Base-by-base conservation (phyloP, 2,797 vertebrate genomes). In the Tiaroga cobitis region DNA sequence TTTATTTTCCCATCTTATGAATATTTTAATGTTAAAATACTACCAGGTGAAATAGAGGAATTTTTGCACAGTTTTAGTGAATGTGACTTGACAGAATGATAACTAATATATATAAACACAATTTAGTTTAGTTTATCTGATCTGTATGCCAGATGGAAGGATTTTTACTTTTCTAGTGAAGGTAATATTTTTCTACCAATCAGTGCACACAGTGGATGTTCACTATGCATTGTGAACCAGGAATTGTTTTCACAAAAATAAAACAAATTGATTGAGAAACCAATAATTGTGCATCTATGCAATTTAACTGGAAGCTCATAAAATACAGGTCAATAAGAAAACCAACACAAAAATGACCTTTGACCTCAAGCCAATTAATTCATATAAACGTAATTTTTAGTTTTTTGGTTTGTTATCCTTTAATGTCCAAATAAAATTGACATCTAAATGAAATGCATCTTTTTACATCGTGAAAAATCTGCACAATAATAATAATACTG, bases 11-110 rank as follows among this genome's bases (percentile, higher is more conserved):
- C 7, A 8, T 78, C n/a, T 61, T 29, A 41, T 41, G 16, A 41
- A 61, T 41, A 61, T 78, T 26, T 78, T 19, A 26, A 59, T 75
- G 29, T 13, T 75, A 37, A 73, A 73, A 75, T 59, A 37, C 13
- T 59, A 2, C 21, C 34, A 41, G 24, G 24, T 59, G 34, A 56
- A 39, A 15, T 26, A 15, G 7, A 39, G 21, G 37, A 13, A 39
- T 59, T 59, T 75, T 76, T 56, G 49, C 49, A 7, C 21, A 56
- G 2, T 15, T 76, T 16, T 39, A 16, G 32, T n/a, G 7, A 59
- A 26, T 54, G 46, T 49, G 9, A 49, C 8, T 1, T 29, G 24
- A 24, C 39, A 43, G 24, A 39, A 61, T 39, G 15, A 37, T 37
- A 37, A 4, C 5, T 34, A 34, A 0, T 29, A 29, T 29, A 29